A percentile compares a stretch with the other conserved stretches of the same genome.
These are phyloP conservation scores for Muscicapa striata DNA, from an alignment of 2,797 vertebrate species.

Conservation along the genomic window DNA sequence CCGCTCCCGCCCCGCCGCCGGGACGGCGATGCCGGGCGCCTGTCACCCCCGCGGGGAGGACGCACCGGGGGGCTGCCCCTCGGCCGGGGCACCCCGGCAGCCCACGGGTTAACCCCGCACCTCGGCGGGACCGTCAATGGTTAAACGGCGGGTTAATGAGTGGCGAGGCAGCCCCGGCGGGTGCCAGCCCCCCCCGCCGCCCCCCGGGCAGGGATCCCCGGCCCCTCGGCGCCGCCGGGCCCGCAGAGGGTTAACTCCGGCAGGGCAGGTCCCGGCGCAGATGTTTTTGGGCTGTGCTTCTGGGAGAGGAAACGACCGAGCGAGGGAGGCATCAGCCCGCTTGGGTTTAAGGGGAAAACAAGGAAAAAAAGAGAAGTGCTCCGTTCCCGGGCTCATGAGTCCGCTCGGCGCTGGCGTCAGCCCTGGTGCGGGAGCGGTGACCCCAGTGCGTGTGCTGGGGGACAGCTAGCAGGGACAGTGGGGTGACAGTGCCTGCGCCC, in stretches of 20 bases:
- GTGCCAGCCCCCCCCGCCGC: neutral
- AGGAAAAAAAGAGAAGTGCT: conserved; percentile 11
- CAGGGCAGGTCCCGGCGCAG: conserved; percentile 61
- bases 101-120: conserved; percentile 15
- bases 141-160: conserved; percentile 57
- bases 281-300: conserved; percentile 69
- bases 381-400: neutral
- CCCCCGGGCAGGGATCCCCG: neutral
- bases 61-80: neutral
- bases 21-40: neutral
- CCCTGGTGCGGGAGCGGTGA: fast-evolving
- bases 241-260: conserved; percentile 55
- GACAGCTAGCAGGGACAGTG: neutral
- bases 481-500: neutral
- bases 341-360: conserved; percentile 51
- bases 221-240: neutral
- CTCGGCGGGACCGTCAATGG: conserved; percentile 2
- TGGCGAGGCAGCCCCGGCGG: neutral
- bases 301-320: conserved; percentile 63
- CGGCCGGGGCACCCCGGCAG: neutral
- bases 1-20: neutral
- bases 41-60: neutral
- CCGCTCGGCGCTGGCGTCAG: neutral
- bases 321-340: conserved; percentile 45
- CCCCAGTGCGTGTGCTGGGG: neutral